These are phyloP conservation scores for Mastomys natalensis DNA, from an alignment of 2,113 vertebrate species.

Conservation along the genomic window DNA sequence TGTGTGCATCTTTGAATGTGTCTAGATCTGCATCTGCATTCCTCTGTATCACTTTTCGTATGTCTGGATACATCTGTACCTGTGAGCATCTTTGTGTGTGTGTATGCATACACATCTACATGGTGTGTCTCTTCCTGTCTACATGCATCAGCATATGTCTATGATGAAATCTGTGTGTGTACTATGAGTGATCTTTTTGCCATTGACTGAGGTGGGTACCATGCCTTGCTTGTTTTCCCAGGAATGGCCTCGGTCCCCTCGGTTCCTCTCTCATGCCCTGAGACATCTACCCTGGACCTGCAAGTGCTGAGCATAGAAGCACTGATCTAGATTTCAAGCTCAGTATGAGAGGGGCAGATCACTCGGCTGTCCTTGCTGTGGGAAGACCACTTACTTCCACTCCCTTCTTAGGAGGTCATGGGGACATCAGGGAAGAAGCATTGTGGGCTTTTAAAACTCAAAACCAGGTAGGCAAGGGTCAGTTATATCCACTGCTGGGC, in stretches of 20 bases:
- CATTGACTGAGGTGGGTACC: not conserved
- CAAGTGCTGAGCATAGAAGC: not conserved
- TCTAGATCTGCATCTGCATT: not conserved
- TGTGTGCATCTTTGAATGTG: not conserved
- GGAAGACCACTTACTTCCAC: not conserved
- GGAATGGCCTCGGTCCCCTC: not conserved
- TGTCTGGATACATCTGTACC: not conserved
- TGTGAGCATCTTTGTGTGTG: not conserved
- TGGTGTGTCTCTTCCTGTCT: not conserved
- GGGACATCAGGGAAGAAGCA: not conserved
- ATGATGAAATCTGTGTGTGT: not conserved
- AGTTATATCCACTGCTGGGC: not conserved
- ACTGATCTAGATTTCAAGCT: not conserved
- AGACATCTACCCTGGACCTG: not conserved
- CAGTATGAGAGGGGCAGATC: not conserved
- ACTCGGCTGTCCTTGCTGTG: not conserved
- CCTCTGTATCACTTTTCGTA: rapidly evolving
- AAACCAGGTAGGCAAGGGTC: not conserved
- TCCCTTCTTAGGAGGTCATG: not conserved
- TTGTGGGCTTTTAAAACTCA: not conserved
- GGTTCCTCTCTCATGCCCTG: not conserved
- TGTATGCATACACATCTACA: not conserved
- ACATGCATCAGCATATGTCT: not conserved
- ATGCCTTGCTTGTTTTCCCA: not conserved
- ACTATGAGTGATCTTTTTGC: not conserved